Evolutionary conservation across 2,113 vertebrate genomes (phyloP).

Genomic region (Etheostoma cragini): DNA sequence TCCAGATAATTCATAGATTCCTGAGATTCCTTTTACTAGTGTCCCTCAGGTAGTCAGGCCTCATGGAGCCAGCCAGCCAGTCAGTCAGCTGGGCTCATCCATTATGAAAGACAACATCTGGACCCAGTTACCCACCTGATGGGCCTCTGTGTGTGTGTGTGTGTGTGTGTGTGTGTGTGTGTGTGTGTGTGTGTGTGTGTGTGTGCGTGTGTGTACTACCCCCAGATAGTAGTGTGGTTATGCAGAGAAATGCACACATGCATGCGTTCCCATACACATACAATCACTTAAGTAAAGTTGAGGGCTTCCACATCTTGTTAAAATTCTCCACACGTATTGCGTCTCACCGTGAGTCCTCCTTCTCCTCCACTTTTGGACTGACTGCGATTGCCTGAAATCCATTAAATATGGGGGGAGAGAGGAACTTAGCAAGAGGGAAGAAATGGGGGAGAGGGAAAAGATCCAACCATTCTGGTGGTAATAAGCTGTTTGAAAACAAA

Average conservation of each 20-base stretch:
- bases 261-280: constrained; percentile 16
- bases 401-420: constrained; percentile 73
- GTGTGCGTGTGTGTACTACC: too few relatives aligned
- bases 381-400: constrained; percentile 82
- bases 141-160: constrained; percentile 43
- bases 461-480: constrained; percentile 71
- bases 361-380: constrained; percentile 63
- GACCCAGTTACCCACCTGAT: constrained; percentile 76
- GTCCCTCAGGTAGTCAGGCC: constrained; percentile 74
- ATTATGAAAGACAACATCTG: constrained; percentile 77
- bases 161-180: constrained; percentile 6
- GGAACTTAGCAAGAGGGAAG: constrained; percentile 49
- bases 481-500: constrained; percentile 78
- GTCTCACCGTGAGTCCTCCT: constrained; percentile 58
- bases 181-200: constrained; percentile 19
- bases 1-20: constrained; percentile 74
- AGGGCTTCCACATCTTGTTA: constrained; percentile 82
- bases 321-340: constrained; percentile 72
- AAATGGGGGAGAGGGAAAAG: constrained; percentile 55
- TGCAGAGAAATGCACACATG: constrained; percentile 28
- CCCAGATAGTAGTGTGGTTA: constrained; percentile 47
- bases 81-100: constrained; percentile 77
- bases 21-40: constrained; percentile 73
- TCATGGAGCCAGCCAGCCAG: constrained; percentile 65
- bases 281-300: constrained; percentile 39